Base-by-base conservation (phyloP, 2,888 invertebrate species). In the Trichopria drosophilae region DNA sequence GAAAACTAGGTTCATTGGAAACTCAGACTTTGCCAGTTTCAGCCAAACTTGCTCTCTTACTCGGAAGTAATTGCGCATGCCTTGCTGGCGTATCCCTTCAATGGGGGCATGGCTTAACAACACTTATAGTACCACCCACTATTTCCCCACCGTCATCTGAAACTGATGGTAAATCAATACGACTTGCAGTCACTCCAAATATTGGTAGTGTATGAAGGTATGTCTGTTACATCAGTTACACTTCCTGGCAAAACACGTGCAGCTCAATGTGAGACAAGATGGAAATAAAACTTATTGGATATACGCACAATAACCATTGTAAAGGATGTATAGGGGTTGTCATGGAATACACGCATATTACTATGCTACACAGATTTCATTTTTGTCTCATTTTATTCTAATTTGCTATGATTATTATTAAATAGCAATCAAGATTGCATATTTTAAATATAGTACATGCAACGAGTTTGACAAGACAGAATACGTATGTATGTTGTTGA, bases 141-240 rank as follows among this genome's bases (percentile, higher is more conserved):
- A n/a, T 36, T 23, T 23, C 44, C 47, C 58, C 59, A 61, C 66
- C 71, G 66, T 68, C 69, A 69, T 70, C 71, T 70, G 72, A 70
- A 69, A 69, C 58, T 68, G 71, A 75, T 74, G 71, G 71, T 63
- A 72, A 74, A 75, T 75, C 74, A 73, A 75, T 75, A 75, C 50
- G 24, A 34, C 40, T n/a, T n/a, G n/a, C n/a, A 49, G 23, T 31
- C 24, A 37, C 29, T 32, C 51, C 26, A 24, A 51, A 42, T 55
- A 50, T 40, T 51, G 40, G 42, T 39, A 36, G 20, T 28, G 20
- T 32, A 20, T 26, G 28, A 9, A 3, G 26, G 28, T 13, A 28
- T 28, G 18, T 18, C 18, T 40, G 28, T 20, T 29, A 18, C 40
- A 10, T 9, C 23, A 9, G 16, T 12, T 40, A 5, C 19, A 19